Evolutionary conservation across 92 coral and sea anemone species (phyloP), one percentile per base, ranked within the genome.

Genomic region (Porites divaricata): DNA sequence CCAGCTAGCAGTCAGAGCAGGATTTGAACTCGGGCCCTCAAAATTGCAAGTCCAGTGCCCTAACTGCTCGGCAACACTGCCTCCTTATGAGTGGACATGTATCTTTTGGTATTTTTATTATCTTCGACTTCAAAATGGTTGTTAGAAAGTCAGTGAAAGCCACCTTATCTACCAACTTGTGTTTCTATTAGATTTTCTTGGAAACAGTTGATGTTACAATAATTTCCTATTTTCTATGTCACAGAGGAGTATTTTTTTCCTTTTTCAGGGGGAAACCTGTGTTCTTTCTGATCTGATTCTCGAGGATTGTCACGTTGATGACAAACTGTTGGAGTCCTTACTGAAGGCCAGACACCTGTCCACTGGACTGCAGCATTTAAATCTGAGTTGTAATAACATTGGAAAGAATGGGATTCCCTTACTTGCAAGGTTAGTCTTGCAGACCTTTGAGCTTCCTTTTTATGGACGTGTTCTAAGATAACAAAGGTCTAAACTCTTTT

Each of bases 361-460:
- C 61, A 66, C 75, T 21, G 89, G 76, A 7, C 70, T 89, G 0
- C 88, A 77, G n/a, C 67, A 87, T 20, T 87, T 95, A 25, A 95
- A 95, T 79, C 78, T 95, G 53, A 90, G 98, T 51, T 92, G 94
- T 24, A 95, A 95, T 49, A 74, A 75, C 13, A 90, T 95, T 74
- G 89, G 88, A 57, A 63, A 74, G 45, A 85, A 86, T 28, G 95
- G 91, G 9, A 53, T 58, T 20, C 45, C 57, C 14, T 70, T 77
- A 23, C 88, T 95, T 21, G 57, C 86, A 54, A 79, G 92, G 98
- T 95, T 68, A 70, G 90, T 19, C 25, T 49, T 41, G 62, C 25
- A 35, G 7, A 22, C 11, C 14, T 17, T 45, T 12, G 6, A 5
- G 28, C 1, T 8, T 28, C 19, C 12, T 41, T 9, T 35, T 69